phyloP scores from a whole-genome alignment of 2,888 invertebrate genomes.

The Ligdia adustata region DNA sequence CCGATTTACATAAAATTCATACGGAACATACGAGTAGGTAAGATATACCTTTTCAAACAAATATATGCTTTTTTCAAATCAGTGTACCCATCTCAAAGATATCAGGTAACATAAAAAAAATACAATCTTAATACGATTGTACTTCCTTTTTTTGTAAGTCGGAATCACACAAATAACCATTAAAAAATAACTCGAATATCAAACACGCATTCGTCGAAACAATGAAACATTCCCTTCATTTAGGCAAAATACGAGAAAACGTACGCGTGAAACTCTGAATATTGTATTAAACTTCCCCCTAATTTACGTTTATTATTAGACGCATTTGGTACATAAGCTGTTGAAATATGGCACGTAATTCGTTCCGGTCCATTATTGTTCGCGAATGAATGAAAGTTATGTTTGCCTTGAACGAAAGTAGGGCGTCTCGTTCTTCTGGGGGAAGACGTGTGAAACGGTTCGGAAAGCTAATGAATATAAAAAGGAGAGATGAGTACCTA shows the following conservation, averaged over 20 bases:
- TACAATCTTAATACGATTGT: too few species aligned
- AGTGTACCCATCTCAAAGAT: too few species aligned
- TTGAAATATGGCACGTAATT: constrained; percentile 31
- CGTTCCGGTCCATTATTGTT: constrained; percentile 29
- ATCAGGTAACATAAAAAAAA: too few species aligned
- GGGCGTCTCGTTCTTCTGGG: not conserved
- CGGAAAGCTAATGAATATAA: constrained; percentile 1
- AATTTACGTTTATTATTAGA: constrained; percentile 27
- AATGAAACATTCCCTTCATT: constrained; percentile 21
- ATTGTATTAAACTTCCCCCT: constrained; percentile 27
- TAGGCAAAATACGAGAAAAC: constrained; percentile 2
- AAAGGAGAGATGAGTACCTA: not conserved
- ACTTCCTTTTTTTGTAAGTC: too few species aligned
- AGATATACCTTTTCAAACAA: too few species aligned
- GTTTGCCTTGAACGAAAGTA: constrained; percentile 6
- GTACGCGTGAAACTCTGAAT: constrained; percentile 18
- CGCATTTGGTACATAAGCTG: constrained; percentile 29
- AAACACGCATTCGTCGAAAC: constrained; percentile 11
- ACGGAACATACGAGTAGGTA: too few species aligned
- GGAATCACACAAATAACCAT: not conserved
- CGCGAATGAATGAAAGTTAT: constrained; percentile 22
- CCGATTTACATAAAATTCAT: too few species aligned
- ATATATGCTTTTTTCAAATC: too few species aligned
- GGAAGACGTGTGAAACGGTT: not conserved
- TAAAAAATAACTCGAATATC: constrained; percentile 5